These are phyloP conservation scores for Isotomurus palustris DNA, from an alignment of 2,888 invertebrate species.

Conservation along the genomic window DNA sequence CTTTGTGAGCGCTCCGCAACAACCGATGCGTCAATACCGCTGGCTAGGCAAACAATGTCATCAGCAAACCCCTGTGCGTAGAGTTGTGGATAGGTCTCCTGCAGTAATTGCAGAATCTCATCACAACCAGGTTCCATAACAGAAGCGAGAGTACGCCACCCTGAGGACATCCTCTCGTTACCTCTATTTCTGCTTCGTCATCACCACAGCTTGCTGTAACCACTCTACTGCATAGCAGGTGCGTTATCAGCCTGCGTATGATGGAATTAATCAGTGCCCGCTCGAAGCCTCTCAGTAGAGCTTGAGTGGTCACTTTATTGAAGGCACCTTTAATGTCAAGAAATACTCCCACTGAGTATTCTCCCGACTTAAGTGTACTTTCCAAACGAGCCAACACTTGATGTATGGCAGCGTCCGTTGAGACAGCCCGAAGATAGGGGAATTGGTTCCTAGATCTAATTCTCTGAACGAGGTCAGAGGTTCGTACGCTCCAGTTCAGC, in stretches of 20 bases:
- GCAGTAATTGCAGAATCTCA: slow-evolving; percentile 32
- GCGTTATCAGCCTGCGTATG: slow-evolving; percentile 10
- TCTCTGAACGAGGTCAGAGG: slow-evolving; percentile 5
- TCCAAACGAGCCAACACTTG: slow-evolving; percentile 11
- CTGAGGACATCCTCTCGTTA: slow-evolving; percentile 46
- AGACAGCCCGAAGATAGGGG: slow-evolving; percentile 22
- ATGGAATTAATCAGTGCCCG: slow-evolving; percentile 1
- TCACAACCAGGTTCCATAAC: slow-evolving; percentile 46
- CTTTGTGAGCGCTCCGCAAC: neutral
- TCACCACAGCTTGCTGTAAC: neutral
- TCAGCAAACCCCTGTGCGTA: slow-evolving; percentile 29
- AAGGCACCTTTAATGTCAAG: slow-evolving; percentile 46
- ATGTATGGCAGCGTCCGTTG: slow-evolving; percentile 27
- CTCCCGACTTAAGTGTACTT: slow-evolving; percentile 7
- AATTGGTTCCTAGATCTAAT: slow-evolving; percentile 11
- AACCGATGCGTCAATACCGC: neutral
- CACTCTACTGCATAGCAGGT: slow-evolving; percentile 14
- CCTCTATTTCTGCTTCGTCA: neutral
- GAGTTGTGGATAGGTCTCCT: neutral
- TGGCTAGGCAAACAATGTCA: slow-evolving; percentile 3
- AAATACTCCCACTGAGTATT: slow-evolving; percentile 32
- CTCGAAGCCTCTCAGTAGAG: slow-evolving; percentile 19
- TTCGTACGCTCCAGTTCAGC: slow-evolving; percentile 5
- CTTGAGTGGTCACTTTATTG: slow-evolving; percentile 29
- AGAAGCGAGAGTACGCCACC: slow-evolving; percentile 47